Evolutionary conservation across 2,797 vertebrate species (phyloP), one percentile per base, ranked within the genome.

Genomic region (Macropodus opercularis): DNA sequence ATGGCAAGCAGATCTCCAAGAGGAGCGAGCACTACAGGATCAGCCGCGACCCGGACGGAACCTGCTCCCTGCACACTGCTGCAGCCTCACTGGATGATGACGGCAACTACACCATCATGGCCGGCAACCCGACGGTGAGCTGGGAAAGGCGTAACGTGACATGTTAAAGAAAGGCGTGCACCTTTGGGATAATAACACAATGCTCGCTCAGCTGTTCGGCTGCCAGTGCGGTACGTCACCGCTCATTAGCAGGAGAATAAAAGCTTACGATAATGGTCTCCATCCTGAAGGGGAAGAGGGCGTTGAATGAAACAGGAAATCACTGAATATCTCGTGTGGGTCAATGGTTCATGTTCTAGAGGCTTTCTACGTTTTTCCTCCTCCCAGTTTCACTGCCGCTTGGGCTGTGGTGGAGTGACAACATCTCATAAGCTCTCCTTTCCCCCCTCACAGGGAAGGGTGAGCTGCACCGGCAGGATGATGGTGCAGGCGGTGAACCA

Each of bases 401-500:
- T 26, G 32, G 43, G 56, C 8, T 38, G 24, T 6, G 14, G 18
- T 29, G 14, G 41, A 47, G 63, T 75, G 63, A 75, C 71, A 43
- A 61, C 54, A 61, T 54, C 71, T 86, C 62, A 55, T 27, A 18
- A 43, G 11, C n/a, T 47, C 72, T 47, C 36, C 46, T 34, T 43
- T 34, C 21, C 17, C 52, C 39, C 15, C 41, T 40, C 29, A 50
- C 89, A 99, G 97, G 97, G 96, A 65, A 92, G 95, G 61, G 69
- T 93, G 72, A 98, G 97, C 81, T 98, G 97, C 79, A 98, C 97
- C 0, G 96, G 97, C 71, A 92, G 97, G 87, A 94, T 99, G 87
- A 99, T 99, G 97, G 97, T 99, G 6, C 97, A 99, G 86, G 96
- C 97, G 17, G 96, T 98, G 72, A 98, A 96, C 93, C 97, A 97